These are phyloP conservation scores for Micrasema longulum DNA, from an alignment of 1,140 invertebrate species.

Conservation along the genomic window DNA sequence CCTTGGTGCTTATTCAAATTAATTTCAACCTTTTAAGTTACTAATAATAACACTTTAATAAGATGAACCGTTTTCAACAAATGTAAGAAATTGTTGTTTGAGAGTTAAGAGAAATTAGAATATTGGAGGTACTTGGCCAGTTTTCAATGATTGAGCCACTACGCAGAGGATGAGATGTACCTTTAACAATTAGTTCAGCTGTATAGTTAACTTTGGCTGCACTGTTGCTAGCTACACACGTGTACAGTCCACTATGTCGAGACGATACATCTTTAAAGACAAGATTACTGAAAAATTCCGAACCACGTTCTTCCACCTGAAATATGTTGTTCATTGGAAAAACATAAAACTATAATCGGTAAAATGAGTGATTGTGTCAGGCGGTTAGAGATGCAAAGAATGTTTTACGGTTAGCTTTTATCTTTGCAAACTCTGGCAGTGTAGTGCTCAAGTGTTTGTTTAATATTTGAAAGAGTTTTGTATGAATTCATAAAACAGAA, in stretches of 20 bases:
- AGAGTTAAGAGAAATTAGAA: no score
- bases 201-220: slow-evolving; percentile 77
- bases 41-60: no score
- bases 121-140: no score
- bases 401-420: neutral
- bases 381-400: neutral
- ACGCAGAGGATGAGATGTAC: no score
- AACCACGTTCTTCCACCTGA: slow-evolving; percentile 70
- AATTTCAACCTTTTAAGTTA: no score
- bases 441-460: no score
- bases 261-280: slow-evolving; percentile 72
- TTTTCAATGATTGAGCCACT: no score
- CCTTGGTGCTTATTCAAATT: no score
- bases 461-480: no score
- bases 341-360: neutral
- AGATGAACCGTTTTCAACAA: no score
- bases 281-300: slow-evolving; percentile 73
- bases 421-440: neutral
- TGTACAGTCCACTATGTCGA: slow-evolving; percentile 78
- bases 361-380: neutral
- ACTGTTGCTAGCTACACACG: slow-evolving; percentile 78
- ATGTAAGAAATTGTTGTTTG: no score
- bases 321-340: slow-evolving; percentile 9
- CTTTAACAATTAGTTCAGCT: slow-evolving; percentile 76
- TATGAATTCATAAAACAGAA: no score